Evolutionary conservation across 2,797 vertebrate genomes (phyloP), one percentile per base, ranked within the genome.

Genomic region (Rhadinocentrus ornatus): DNA sequence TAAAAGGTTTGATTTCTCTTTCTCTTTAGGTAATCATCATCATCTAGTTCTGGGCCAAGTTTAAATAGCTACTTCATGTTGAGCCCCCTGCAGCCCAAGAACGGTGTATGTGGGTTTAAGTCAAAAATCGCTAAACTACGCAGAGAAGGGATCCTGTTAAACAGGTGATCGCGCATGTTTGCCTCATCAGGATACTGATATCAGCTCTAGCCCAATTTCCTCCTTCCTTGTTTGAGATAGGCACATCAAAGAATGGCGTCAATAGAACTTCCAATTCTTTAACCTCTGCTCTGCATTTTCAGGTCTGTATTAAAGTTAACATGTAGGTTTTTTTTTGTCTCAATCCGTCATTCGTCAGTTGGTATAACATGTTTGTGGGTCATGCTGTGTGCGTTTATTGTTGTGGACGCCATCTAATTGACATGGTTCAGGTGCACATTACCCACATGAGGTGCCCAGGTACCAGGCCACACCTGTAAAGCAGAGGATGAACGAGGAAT

Each of bases 361-460:
- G 84, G 80, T 89, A 72, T 77, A 88, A 85, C 50, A 75, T 82
- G 86, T 92, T 90, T 88, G 85, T 92, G 83, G 82, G 81, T 92
- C 91, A 93, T 92, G 92, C 92, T 83, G 84, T 90, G 88, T 88
- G 90, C 78, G 71, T 90, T 92, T 90, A 80, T 89, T 91, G 89
- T 72, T 89, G 87, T 88, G 82, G 86, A 91, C 82, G 86, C 86
- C 60, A 88, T 94, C 96, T 96, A 99, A 95, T 99, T 99, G 95
- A 99, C 97, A 90, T 99, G 98, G 95, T 99, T 99, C 96, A 99
- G 95, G 95, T 99, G 98, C 93, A 99, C 96, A 80, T 97, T 99
- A 93, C 97, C 97, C 94, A 98, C 96, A 87, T 98, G 98, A 92
- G 98, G 97, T 83, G 97, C 97, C 98, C 98, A 99, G 91, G 97